Base-by-base conservation (phyloP, 2,113 vertebrate species). In the Onychostoma macrolepis region DNA sequence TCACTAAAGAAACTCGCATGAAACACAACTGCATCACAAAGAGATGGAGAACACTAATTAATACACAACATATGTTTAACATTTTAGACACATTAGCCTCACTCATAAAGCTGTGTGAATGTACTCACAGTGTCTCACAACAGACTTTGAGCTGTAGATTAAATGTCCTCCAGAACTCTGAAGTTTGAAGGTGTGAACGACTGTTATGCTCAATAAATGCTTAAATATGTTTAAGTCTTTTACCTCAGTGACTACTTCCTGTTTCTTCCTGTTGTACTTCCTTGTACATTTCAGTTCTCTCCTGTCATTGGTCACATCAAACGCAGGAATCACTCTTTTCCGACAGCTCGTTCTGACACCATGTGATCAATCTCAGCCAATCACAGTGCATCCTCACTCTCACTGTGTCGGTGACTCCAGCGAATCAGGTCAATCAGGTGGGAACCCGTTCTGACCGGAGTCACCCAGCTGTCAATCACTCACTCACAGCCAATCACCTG, bases 371-470 rank as follows among this genome's bases (percentile, higher is more conserved):
- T 48, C 48, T 41, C 50, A 75, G 48, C 63, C 56, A 45, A 41
- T 41, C 30, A 26, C 48, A 75, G 82, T 69, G 77, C 9, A 3
- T 38, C 48, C 48, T 83, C 30, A 71, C 75, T 83, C 78, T 53
- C 38, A 80, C 78, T 85, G 89, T 88, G 77, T 17, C 24, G 58
- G 91, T 92, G 94, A 93, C 93, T 93, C 92, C 78, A 92, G 58
- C 30, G 65, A 86, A 90, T 89, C 74, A 80, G 82, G 93, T 93
- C 92, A 45, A 91, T 92, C 93, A 92, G 94, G 94, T 95, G 94
- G 94, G 94, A 95, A 94, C 94, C 93, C 93, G 94, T 91, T 92
- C 63, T 56, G 94, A 93, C 92, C 93, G 75, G 90, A 92, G 93
- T 93, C 93, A 92, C 81, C 67, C 67, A 56, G 74, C 69, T 50